A percentile compares a stretch with the other conserved stretches of the same genome.
phyloP scores from a whole-genome alignment of 2,113 vertebrate species.

The Syrrhaptes paradoxus region DNA sequence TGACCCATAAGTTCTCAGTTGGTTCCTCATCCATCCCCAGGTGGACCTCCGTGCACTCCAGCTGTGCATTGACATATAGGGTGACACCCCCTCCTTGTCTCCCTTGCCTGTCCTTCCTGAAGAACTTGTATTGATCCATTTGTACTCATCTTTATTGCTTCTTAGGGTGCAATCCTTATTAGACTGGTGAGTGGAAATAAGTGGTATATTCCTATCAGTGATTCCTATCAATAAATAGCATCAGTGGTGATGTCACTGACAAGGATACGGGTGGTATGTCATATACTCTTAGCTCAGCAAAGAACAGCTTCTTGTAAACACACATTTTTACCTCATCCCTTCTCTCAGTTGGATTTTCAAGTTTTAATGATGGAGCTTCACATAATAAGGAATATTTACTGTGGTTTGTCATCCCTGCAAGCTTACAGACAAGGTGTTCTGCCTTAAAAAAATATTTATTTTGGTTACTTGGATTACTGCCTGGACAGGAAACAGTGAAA shows the following conservation, averaged over 20 bases:
- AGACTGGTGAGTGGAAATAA: not conserved
- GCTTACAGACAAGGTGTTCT: slow-evolving; percentile 47
- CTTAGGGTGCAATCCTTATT: not conserved
- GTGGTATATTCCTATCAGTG: not conserved
- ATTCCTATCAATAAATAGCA: not conserved
- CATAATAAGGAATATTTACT: slow-evolving; percentile 23
- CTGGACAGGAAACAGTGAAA: slow-evolving; percentile 20
- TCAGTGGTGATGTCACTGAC: not conserved
- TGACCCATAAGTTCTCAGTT: too few relatives aligned
- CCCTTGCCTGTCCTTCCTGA: too few relatives aligned
- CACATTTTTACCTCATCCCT: not conserved
- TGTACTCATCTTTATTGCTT: not conserved
- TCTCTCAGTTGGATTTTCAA: not conserved
- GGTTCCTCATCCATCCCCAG: too few relatives aligned
- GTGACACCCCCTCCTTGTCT: too few relatives aligned
- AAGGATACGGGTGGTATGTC: not conserved
- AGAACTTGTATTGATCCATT: not conserved
- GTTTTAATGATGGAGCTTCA: not conserved
- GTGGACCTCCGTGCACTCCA: too few relatives aligned
- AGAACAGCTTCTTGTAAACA: not conserved
- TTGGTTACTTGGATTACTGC: slow-evolving; percentile 52
- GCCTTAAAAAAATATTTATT: slow-evolving; percentile 54
- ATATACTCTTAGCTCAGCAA: not conserved
- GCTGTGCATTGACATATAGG: too few relatives aligned
- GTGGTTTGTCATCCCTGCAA: slow-evolving; percentile 11